A percentile compares a stretch with the other conserved stretches of the same genome.
Conservation (phyloP, 2,888 invertebrate species). For the Amphipoea oculea region DNA sequence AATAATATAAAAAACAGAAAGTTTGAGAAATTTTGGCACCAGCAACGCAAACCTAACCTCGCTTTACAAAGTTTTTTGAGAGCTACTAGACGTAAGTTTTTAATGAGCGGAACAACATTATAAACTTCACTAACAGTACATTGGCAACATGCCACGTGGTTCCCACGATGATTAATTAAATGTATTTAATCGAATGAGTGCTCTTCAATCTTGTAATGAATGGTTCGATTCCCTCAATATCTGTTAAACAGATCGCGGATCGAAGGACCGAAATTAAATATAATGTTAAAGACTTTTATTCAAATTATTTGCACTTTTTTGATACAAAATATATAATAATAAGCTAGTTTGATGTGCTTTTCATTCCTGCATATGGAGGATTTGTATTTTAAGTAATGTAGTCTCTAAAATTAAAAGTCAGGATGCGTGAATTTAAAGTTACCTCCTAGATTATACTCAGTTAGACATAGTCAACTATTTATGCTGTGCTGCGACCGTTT, state of each 20-base stretch:
- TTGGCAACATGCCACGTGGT: constrained; percentile 31
- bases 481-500: not conserved
- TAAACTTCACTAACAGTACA: not conserved
- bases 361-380: not conserved
- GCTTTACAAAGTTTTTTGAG: constrained; percentile 21
- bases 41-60: constrained; percentile 5
- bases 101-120: constrained; percentile 19
- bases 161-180: not conserved
- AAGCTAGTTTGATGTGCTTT: not conserved
- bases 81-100: not conserved
- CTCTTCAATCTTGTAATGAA: constrained; percentile 7
- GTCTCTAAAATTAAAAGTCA: not conserved
- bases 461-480: not conserved
- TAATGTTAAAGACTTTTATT: not conserved
- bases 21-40: not conserved
- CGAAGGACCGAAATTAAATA: not conserved
- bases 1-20: too few species aligned
- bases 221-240: not conserved
- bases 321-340: not conserved
- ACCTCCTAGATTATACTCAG: not conserved
- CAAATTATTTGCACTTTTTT: not conserved
- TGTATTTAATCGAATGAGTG: not conserved
- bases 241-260: not conserved
- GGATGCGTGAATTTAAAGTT: not conserved
- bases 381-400: not conserved